Evolutionary conservation across 2,113 vertebrate species (phyloP).

Genomic region (Lagopus muta): DNA sequence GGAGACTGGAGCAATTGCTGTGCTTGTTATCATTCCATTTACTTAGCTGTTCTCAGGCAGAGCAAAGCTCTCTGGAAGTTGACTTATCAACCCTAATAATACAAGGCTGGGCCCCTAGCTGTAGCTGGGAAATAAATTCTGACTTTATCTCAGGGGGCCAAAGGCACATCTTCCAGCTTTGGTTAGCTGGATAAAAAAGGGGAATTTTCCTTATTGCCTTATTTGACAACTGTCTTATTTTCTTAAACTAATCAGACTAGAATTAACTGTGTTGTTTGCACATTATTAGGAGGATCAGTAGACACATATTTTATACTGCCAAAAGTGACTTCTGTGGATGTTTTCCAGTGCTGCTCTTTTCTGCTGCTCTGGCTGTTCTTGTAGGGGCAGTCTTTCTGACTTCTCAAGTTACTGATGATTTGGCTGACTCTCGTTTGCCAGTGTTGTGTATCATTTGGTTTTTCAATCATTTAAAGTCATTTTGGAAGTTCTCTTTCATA

Average conservation of each 20-base stretch:
- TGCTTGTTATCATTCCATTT: neutral
- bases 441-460: neutral
- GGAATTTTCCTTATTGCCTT: accelerated
- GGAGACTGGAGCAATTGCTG: neutral
- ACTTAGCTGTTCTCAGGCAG: neutral
- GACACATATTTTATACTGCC: neutral
- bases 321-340: neutral
- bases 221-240: neutral
- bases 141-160: neutral
- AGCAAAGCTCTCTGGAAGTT: neutral
- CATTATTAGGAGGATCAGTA: neutral
- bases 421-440: neutral
- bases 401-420: neutral
- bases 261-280: neutral
- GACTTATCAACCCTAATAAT: neutral
- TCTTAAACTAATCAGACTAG: neutral
- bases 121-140: neutral
- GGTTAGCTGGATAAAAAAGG: neutral
- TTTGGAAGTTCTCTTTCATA: neutral
- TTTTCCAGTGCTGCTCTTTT: neutral
- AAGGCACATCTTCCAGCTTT: neutral
- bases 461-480: neutral
- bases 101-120: neutral
- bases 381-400: neutral
- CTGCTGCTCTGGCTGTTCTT: neutral